Base-by-base conservation (phyloP, 2,797 vertebrate genomes). In the Mus caroli region DNA sequence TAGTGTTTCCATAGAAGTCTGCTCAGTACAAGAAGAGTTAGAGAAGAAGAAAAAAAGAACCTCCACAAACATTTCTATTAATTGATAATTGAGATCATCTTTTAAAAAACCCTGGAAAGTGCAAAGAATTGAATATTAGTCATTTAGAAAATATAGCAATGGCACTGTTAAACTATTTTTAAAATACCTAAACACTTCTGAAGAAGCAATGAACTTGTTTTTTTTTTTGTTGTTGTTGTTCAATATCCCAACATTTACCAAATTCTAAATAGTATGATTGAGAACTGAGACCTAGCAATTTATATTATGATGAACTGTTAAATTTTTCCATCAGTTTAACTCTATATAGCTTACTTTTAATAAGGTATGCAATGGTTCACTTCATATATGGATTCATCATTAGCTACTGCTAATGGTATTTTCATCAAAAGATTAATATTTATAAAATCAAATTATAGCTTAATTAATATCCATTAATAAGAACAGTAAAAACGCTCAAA, bases 371-470 rank as follows among this genome's bases (percentile, higher is more conserved):
- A 85, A 82, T 96, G 92, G 83, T 94, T 96, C 95, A 91, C 69
- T 95, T 97, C 90, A 97, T 95, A 91, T 85, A 94, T 62, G 52
- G 64, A 94, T 96, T 97, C 43, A 94, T 94, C 73, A 94, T 97
- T 96, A 97, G 87, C 34, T 62, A 87, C 7, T 95, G 60, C 58
- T 97, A 97, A 97, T 97, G 71, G 13, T 43, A 95, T 88, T 97
- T 94, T 96, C 78, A 83, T 93, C 87, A 95, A 95, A 96, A 96
- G 84, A 97, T 96, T 97, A 91, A 73, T 58, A 95, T 96, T 97
- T 90, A 92, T 90, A 91, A 97, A 97, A 95, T 94, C n/a, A 95
- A 97, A 95, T 97, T 96, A 96, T 92, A 73, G 34, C 31, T 94
- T 97, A 96, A 97, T 97, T 97, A 97, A 90, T 88, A 64, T n/a